phyloP scores from a whole-genome alignment of 2,113 vertebrate species.

The Phrynosoma blainvillii region DNA sequence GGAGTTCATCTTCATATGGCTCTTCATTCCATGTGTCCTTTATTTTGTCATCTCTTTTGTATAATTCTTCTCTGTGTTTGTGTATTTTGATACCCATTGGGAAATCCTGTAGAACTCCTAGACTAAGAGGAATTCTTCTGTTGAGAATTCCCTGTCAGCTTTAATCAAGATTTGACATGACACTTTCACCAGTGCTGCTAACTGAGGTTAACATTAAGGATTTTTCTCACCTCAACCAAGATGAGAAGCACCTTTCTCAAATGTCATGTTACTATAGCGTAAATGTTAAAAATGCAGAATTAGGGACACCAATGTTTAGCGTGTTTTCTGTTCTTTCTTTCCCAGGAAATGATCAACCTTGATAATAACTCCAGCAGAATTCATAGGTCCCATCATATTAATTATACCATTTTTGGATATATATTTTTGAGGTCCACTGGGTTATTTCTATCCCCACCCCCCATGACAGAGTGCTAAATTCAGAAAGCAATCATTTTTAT shows the following conservation, averaged over 20 bases:
- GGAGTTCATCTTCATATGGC: too few species aligned
- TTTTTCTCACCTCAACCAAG: neutral
- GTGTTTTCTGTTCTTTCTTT: neutral
- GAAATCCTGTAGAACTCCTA: too few species aligned
- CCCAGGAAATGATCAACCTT: too few species aligned
- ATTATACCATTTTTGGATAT: neutral
- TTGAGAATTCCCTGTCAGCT: too few species aligned
- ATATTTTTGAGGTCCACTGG: neutral
- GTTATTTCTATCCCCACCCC: accelerated
- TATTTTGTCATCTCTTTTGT: too few species aligned
- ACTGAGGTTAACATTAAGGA: neutral
- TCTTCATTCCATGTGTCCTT: too few species aligned
- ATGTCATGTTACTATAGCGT: neutral
- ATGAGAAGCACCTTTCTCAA: neutral
- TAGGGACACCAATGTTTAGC: neutral
- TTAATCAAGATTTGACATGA: neutral
- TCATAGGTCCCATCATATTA: neutral
- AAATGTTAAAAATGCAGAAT: neutral
- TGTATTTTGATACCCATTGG: too few species aligned
- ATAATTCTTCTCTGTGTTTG: too few species aligned
- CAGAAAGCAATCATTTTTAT: neutral
- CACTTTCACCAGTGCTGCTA: neutral
- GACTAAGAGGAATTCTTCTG: too few species aligned
- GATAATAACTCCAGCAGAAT: neutral
- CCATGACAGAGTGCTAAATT: neutral